Conservation (phyloP, 2,888 invertebrate species). For the Cosmorhoe ocellata region DNA sequence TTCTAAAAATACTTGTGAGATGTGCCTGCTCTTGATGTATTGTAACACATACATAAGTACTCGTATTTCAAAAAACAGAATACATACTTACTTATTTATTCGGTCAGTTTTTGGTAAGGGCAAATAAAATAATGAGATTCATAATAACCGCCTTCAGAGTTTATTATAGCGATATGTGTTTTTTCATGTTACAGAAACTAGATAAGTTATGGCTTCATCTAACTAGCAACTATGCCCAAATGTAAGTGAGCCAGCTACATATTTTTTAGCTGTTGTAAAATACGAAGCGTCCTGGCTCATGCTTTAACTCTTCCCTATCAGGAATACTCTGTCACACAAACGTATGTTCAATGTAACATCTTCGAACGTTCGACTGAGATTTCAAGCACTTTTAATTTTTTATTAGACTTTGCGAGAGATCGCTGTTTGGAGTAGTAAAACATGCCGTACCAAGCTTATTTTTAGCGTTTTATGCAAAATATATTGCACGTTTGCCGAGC, state of each 20-base stretch:
- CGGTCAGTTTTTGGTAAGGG: no score
- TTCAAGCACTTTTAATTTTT: constrained; percentile 39
- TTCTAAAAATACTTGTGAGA: no score
- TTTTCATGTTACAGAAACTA: no score
- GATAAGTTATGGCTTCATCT: no score
- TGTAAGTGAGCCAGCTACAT: neutral
- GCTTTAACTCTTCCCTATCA: constrained; percentile 30
- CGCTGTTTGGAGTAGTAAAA: constrained; percentile 18
- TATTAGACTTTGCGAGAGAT: constrained; percentile 15
- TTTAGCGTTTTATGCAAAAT: constrained; percentile 6
- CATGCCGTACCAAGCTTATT: neutral
- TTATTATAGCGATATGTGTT: no score
- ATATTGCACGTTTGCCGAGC: neutral
- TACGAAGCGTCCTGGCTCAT: constrained; percentile 15
- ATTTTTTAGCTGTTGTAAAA: constrained; percentile 9
- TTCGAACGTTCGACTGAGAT: constrained; percentile 29
- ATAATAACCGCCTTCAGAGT: no score
- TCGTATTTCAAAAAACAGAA: no score
- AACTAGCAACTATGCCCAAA: no score
- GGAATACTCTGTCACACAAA: constrained; percentile 36
- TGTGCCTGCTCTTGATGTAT: no score
- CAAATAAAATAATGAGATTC: no score
- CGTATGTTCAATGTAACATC: constrained; percentile 30
- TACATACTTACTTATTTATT: no score
- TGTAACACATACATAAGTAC: no score